These are phyloP conservation scores for Saimiri boliviensis DNA, from an alignment of 2,113 vertebrate species.

Conservation along the genomic window DNA sequence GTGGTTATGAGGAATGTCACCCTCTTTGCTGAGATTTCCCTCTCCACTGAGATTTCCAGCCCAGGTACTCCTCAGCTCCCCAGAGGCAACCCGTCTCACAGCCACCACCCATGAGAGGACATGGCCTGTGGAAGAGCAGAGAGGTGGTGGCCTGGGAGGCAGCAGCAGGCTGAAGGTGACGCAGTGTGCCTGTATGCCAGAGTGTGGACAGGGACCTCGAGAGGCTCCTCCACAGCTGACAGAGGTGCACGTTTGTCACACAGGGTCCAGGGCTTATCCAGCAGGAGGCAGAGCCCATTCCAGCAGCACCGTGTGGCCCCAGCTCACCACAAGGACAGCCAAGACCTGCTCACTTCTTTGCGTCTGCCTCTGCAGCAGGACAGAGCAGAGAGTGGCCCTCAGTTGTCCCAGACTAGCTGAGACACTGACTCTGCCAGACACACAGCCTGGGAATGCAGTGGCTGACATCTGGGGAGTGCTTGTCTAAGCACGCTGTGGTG, in stretches of 20 bases:
- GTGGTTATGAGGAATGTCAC: too few relatives aligned
- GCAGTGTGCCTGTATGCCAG: accelerated
- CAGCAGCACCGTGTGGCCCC: too few relatives aligned
- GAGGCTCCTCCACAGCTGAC: background rate
- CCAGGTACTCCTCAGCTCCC: background rate
- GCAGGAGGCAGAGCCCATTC: accelerated
- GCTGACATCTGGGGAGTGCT: background rate
- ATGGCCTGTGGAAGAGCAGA: background rate
- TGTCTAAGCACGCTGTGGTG: background rate
- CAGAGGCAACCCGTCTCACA: background rate
- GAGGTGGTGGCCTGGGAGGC: background rate
- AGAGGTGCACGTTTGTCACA: background rate
- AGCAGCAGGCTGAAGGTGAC: background rate
- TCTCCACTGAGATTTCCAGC: background rate
- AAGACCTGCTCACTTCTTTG: background rate
- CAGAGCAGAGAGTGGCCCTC: too few relatives aligned
- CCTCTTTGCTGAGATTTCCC: background rate
- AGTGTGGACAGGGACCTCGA: background rate
- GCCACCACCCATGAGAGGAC: accelerated
- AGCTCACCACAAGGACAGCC: too few relatives aligned
- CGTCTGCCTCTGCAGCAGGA: background rate
- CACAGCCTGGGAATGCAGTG: background rate
- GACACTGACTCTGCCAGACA: background rate
- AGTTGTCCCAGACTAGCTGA: background rate
- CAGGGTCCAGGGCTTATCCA: too few relatives aligned